Percentiles rank a stretch among this genome's conserved stretches.
Conservation (phyloP, 2,113 vertebrate species). For the Plecotus auritus region DNA sequence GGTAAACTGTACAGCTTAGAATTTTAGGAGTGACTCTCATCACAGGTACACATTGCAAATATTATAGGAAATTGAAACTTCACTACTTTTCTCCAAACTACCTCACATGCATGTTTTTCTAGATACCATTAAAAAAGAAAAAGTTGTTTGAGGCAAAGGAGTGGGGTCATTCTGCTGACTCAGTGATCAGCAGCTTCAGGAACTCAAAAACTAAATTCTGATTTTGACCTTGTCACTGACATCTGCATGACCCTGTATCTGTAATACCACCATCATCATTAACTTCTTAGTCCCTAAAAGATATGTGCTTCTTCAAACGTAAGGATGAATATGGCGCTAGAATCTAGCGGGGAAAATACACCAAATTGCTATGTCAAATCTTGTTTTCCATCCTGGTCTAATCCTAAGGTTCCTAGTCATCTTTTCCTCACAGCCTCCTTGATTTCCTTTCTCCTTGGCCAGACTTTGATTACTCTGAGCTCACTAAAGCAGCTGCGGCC, state of each 20-base stretch:
- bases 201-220: neutral
- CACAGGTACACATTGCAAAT: neutral
- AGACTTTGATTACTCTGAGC: neutral
- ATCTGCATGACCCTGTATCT: neutral
- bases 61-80: neutral
- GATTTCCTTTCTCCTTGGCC: neutral
- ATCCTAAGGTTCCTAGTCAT: neutral
- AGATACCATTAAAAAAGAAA: neutral
- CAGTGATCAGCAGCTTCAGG: neutral
- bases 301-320: neutral
- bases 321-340: neutral
- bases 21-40: neutral
- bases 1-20: neutral
- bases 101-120: neutral
- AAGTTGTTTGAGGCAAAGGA: neutral
- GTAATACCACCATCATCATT: neutral
- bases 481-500: neutral
- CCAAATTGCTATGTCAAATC: neutral
- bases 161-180: neutral
- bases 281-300: neutral
- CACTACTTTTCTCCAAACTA: neutral
- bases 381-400: neutral
- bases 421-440: neutral
- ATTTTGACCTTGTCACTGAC: neutral
- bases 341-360: neutral